These are phyloP conservation scores for Macrotrachela quadricornifera DNA, from an alignment of 1,140 invertebrate species.

Conservation along the genomic window DNA sequence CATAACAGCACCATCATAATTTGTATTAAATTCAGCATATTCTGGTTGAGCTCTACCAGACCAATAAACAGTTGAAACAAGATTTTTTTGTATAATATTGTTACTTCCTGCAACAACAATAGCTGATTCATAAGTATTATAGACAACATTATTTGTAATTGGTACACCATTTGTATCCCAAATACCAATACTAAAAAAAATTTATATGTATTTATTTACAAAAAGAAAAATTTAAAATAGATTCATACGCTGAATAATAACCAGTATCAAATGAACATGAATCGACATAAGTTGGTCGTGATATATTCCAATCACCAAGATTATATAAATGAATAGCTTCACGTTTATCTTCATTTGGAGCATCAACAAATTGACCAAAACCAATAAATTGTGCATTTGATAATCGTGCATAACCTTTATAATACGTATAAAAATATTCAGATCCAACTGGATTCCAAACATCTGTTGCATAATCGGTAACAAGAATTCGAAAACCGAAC, in stretches of 20 bases:
- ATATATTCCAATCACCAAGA: slow-evolving; percentile 7
- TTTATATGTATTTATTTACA: too few relatives aligned
- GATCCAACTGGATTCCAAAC: neutral
- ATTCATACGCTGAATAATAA: neutral
- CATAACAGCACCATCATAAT: slow-evolving; percentile 14
- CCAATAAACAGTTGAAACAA: slow-evolving; percentile 14
- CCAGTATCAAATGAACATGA: neutral
- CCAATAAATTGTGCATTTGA: neutral
- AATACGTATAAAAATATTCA: neutral
- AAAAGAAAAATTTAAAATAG: too few relatives aligned
- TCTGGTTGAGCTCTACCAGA: slow-evolving; percentile 9
- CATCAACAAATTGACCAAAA: neutral
- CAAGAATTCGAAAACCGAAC: slow-evolving; percentile 22
- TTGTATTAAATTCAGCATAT: slow-evolving; percentile 12
- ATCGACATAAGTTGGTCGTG: slow-evolving; percentile 6
- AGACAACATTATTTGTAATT: slow-evolving; percentile 5
- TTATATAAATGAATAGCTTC: slow-evolving; percentile 1
- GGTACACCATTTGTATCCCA: neutral
- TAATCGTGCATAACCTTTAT: slow-evolving; percentile 7
- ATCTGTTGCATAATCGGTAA: slow-evolving; percentile 10
- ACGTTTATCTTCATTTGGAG: neutral
- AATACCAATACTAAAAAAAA: neutral
- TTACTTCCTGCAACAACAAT: slow-evolving; percentile 3
- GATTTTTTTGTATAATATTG: slow-evolving; percentile 13
- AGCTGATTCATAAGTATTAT: slow-evolving; percentile 1